Evolutionary conservation across 2,888 invertebrate species (phyloP), one percentile per base, ranked within the genome.

Genomic region (Phragmatobia fuliginosa): DNA sequence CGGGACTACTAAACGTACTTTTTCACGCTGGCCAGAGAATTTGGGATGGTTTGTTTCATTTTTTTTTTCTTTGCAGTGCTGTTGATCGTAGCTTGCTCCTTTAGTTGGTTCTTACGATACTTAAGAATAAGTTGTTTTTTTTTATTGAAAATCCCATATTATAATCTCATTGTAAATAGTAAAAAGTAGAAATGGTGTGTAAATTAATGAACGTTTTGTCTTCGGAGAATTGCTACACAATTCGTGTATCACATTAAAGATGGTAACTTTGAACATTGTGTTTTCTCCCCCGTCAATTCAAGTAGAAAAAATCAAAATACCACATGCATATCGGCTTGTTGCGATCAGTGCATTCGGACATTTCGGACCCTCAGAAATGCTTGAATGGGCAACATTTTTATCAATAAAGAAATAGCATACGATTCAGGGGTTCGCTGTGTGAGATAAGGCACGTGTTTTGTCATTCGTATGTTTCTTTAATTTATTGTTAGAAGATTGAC

Each of bases 281-380:
- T 41, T 25, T 58, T 79, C 74, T 76, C 83, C 85, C 85, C 71
- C 68, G 56, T 68, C 80, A 85, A 89, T 81, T 87, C 83, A 84
- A 85, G 86, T 86, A 86, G 85, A 90, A 90, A 85, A 88, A 90
- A 91, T 87, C 89, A 87, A 89, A 91, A 92, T 89, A 89, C 87
- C 88, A 82, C 81, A 80, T 78, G 84, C 85, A 85, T 89, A 91
- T 88, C 87, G 82, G 81, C 74, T 83, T 82, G 86, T 85, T 92
- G 91, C 92, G 91, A 91, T 90, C 87, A 84, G 76, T 90, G 90
- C 88, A 90, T 84, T 78, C 79, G 76, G 73, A 82, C 86, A 91
- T 89, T 84, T 78, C 79, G 76, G 73, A 82, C 86, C 91, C 89
- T 82, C 80, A 70, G 61, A 73, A 79, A 82, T 78, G 83, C 83